Percentiles rank a stretch among this genome's conserved stretches.
Conservation (phyloP, 2,113 vertebrate species). For the Salvelinus namaycush region DNA sequence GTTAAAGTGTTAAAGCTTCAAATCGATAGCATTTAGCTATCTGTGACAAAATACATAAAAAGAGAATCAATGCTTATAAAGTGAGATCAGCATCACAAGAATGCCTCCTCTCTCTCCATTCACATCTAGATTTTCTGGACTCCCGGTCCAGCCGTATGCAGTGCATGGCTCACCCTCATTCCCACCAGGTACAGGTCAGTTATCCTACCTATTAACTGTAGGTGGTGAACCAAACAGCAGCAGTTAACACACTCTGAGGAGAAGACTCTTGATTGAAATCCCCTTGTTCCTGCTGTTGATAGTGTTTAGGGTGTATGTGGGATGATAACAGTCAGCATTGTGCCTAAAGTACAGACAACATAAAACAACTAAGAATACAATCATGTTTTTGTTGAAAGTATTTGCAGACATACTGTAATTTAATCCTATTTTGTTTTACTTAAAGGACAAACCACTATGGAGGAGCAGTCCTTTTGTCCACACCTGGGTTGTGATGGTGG, state of each 20-base stretch:
- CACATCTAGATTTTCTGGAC: slow-evolving; percentile 44
- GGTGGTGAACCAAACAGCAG: slow-evolving; percentile 22
- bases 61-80: slow-evolving; percentile 77
- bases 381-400: too few relatives aligned
- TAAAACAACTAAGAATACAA: too few relatives aligned
- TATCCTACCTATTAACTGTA: slow-evolving; percentile 61
- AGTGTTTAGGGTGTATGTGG: not conserved
- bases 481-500: not conserved
- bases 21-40: slow-evolving; percentile 62
- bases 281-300: not conserved
- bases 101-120: slow-evolving; percentile 39
- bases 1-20: slow-evolving; percentile 59
- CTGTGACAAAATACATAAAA: slow-evolving; percentile 74
- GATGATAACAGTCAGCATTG: not conserved
- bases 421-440: too few relatives aligned
- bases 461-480: not conserved
- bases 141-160: slow-evolving; percentile 32
- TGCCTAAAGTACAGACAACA: not conserved
- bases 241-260: slow-evolving; percentile 6
- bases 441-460: not conserved
- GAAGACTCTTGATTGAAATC: not conserved
- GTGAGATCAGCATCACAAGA: slow-evolving; percentile 67
- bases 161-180: slow-evolving; percentile 36
- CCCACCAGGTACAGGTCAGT: slow-evolving; percentile 51
- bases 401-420: too few relatives aligned